Evolutionary conservation across 1,140 invertebrate species (phyloP).

Genomic region (Drosophila novamexicana): DNA sequence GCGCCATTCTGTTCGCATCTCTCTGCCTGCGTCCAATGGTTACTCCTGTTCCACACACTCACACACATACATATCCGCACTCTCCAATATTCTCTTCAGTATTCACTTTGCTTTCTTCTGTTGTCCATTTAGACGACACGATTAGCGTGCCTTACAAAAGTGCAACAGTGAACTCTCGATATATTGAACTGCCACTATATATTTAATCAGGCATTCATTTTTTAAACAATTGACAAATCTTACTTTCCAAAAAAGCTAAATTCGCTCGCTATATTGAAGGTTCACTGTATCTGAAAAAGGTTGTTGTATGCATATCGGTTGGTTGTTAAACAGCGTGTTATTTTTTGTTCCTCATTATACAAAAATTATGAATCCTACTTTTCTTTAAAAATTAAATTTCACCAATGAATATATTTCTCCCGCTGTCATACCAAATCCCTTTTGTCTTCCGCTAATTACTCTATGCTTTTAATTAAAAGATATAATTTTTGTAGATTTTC

Average conservation of each 20-base stretch:
- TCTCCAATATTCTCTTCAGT: conserved; percentile 8
- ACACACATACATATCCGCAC: conserved; percentile 1
- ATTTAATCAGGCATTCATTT: neutral
- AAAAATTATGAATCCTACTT: neutral
- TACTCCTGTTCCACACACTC: conserved; percentile 12
- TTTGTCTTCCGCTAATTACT: neutral
- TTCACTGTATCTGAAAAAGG: conserved; percentile 10
- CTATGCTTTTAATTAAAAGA: conserved; percentile 12
- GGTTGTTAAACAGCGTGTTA: neutral
- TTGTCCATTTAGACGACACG: conserved; percentile 14
- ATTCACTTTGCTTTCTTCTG: conserved; percentile 19
- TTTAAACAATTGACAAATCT: neutral
- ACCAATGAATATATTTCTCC: neutral
- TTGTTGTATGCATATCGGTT: conserved; percentile 3
- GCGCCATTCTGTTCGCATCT: conserved; percentile 15
- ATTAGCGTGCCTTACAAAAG: conserved; percentile 20
- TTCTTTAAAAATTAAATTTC: neutral
- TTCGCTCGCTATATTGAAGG: conserved; percentile 10
- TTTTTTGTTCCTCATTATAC: neutral
- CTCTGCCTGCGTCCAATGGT: conserved; percentile 28
- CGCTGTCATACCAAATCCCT: neutral
- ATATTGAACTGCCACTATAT: neutral
- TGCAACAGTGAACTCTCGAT: conserved; percentile 21
- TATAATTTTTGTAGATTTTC: neutral
- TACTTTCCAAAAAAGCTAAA: neutral